Conservation (phyloP, 2,797 vertebrate genomes). For the Benthosema pterotum region DNA sequence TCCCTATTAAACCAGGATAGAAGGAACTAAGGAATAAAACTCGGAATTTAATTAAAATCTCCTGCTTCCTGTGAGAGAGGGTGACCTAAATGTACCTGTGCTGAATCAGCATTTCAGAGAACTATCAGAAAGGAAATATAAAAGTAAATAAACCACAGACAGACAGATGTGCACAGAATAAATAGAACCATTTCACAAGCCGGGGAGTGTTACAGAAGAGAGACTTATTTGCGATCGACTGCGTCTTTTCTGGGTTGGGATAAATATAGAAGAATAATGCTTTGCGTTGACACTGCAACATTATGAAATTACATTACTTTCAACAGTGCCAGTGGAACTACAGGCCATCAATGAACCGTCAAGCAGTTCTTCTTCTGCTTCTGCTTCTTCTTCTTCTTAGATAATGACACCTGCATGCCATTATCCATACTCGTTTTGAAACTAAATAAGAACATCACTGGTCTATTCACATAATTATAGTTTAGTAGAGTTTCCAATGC, state of each 20-base stretch:
- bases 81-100: neutral
- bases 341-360: neutral
- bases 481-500: no score
- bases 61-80: neutral
- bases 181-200: neutral
- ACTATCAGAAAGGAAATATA: neutral
- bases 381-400: no score
- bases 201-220: neutral
- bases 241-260: no score
- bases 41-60: conserved; percentile 1
- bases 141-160: neutral
- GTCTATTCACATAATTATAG: no score
- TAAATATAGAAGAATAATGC: neutral
- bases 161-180: neutral
- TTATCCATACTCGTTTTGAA: no score
- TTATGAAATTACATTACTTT: neutral
- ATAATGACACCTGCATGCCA: no score
- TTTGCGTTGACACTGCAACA: neutral
- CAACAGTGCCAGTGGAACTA: neutral
- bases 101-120: conserved; percentile 18
- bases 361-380: no score
- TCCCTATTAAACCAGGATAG: neutral
- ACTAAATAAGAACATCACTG: no score
- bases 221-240: no score
- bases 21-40: neutral